Base-by-base conservation (phyloP, 1,140 invertebrate genomes). In the Polypedilum pembai region DNA sequence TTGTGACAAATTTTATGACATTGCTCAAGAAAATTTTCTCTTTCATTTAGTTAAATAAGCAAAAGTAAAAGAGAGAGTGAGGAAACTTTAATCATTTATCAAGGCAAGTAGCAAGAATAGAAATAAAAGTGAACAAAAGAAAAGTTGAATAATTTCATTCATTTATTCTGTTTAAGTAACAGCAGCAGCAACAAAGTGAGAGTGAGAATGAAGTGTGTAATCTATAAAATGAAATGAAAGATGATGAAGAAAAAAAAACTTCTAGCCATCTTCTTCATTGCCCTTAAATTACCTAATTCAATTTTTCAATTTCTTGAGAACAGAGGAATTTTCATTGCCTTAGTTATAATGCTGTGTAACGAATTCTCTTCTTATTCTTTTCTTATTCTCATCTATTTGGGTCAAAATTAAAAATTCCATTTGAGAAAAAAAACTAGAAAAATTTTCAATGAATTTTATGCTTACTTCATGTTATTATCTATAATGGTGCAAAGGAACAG, bases 241-340 rank as follows among this genome's bases (percentile, higher is more conserved):
- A 56, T 56, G 45, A 56, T 56, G 45, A 56, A 56, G 45, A n/a
- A 56, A 56, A 2, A 45, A 56, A 56, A 56, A 56, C 12, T 56
- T 56, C 12, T 56, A n/a, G 8, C 15, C 45, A 56, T n/a, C n/a
- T 56, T 56, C n/a, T n/a, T 56, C 45, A 56, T 33, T 56, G 45
- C n/a, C 15, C n/a, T n/a, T n/a, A 56, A 56, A 56, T 56, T 56
- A 56, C 45, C 45, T 69, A 69, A 69, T 69, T 69, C 65, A 69
- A 69, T 69, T 69, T 69, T 69, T 69, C 65, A 69, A 69, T 69
- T 69, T 69, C 8, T 21, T 7, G 8, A 69, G 8, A 21, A 18
- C n/a, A 69, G 18, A 69, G 45, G 45, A 56, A 56, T 56, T 56
- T 15, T 15, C 8, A 12, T 15, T 56, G 45, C 45, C 24, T 33